A percentile compares a stretch with the other conserved stretches of the same genome.
These are phyloP conservation scores for Heterotilapia buettikoferi DNA, from an alignment of 2,113 vertebrate genomes.

Conservation along the genomic window DNA sequence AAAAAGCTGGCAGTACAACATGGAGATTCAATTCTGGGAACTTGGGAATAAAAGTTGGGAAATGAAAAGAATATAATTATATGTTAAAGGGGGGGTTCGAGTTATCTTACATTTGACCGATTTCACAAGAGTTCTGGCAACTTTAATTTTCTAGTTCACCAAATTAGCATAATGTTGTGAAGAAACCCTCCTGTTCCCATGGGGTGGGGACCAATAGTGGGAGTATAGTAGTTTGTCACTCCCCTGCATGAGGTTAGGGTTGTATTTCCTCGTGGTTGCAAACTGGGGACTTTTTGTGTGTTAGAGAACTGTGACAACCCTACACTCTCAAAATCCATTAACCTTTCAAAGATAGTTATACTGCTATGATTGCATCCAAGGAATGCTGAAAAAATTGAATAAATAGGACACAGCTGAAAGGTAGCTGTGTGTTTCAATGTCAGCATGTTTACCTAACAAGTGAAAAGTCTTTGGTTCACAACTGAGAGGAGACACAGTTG, in stretches of 20 bases:
- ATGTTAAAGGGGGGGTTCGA: fast-evolving
- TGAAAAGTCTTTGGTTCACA: not conserved
- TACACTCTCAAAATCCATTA: not conserved
- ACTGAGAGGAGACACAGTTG: not conserved
- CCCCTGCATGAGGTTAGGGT: not conserved
- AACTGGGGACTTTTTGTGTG: not conserved
- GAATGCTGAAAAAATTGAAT: not conserved
- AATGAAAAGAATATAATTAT: not conserved
- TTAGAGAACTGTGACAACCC: not conserved
- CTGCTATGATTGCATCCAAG: not conserved
- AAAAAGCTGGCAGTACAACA: not conserved
- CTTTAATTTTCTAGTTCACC: not conserved
- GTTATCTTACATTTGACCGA: not conserved
- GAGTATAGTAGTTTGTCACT: not conserved
- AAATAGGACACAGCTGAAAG: not conserved
- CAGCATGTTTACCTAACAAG: not conserved
- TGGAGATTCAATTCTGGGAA: not conserved
- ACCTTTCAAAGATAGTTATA: not conserved
- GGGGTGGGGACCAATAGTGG: not conserved
- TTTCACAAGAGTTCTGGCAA: not conserved
- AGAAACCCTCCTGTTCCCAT: not conserved
- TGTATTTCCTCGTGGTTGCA: not conserved
- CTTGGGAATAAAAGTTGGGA: too few relatives aligned
- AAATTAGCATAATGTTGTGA: not conserved
- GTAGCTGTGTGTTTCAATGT: not conserved